phyloP scores from a whole-genome alignment of 2,888 invertebrate genomes.

The Choristoneura rosaceana region DNA sequence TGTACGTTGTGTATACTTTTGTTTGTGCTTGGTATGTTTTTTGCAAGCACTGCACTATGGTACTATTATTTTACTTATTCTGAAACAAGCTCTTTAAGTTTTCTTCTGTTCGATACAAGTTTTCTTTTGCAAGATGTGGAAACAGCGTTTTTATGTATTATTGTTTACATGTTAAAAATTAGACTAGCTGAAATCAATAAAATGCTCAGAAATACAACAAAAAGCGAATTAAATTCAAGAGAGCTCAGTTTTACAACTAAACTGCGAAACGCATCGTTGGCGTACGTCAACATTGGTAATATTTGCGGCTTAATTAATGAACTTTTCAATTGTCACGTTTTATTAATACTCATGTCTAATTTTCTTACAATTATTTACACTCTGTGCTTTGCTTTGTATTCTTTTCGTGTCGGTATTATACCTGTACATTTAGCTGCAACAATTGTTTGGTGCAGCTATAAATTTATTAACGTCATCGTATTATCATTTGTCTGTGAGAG shows the following conservation, averaged over 20 bases:
- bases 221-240: too few species aligned
- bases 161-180: background rate
- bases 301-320: background rate
- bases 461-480: conserved; percentile 17
- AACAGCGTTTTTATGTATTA: background rate
- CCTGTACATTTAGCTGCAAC: conserved; percentile 10
- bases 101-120: background rate
- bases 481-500: conserved; percentile 34
- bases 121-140: background rate
- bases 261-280: background rate
- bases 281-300: background rate
- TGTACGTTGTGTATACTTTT: background rate
- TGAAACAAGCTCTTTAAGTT: background rate
- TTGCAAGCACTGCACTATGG: too few species aligned
- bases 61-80: background rate
- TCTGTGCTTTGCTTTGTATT: background rate
- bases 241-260: background rate
- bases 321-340: background rate
- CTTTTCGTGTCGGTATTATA: background rate
- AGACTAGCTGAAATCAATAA: background rate
- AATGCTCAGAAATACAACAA: background rate
- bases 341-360: background rate
- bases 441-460: conserved; percentile 26
- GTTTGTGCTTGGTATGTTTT: background rate
- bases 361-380: background rate